Conservation (phyloP, 2,888 invertebrate genomes). For the Tinea trinotella region DNA sequence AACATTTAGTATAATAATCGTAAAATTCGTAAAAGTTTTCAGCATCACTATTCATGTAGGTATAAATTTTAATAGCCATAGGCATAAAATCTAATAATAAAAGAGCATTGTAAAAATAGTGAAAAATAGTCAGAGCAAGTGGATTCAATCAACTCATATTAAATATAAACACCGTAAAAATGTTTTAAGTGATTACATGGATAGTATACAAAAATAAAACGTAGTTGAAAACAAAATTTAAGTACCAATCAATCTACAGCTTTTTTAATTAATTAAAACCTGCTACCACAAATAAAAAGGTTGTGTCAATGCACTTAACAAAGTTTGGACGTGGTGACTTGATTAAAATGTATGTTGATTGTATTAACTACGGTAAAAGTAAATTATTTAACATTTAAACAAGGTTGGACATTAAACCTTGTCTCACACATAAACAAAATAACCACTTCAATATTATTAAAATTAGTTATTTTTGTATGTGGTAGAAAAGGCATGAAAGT, state of each 20-base stretch:
- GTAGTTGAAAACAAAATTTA: neutral
- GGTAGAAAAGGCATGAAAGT: too few species aligned
- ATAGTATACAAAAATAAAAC: neutral
- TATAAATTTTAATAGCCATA: too few species aligned
- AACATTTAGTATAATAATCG: too few species aligned
- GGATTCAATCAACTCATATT: too few species aligned
- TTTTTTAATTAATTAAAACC: conserved; percentile 15
- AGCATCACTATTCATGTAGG: too few species aligned
- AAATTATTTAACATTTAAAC: conserved; percentile 11
- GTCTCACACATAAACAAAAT: neutral
- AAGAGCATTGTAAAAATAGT: too few species aligned
- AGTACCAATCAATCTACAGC: conserved; percentile 10
- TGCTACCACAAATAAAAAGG: conserved; percentile 3
- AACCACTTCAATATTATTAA: too few species aligned
- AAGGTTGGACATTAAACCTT: neutral
- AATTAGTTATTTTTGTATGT: too few species aligned
- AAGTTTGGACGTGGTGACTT: conserved; percentile 6
- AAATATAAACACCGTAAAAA: neutral
- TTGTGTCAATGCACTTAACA: conserved; percentile 13
- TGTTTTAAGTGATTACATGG: neutral
- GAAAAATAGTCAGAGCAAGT: too few species aligned
- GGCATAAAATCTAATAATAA: too few species aligned
- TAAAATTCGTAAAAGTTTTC: too few species aligned
- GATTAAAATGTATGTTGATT: conserved; percentile 3
- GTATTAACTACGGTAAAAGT: conserved; percentile 2